Evolutionary conservation across 2,797 vertebrate genomes (phyloP).

Genomic region (Hephaestus fuliginosus): DNA sequence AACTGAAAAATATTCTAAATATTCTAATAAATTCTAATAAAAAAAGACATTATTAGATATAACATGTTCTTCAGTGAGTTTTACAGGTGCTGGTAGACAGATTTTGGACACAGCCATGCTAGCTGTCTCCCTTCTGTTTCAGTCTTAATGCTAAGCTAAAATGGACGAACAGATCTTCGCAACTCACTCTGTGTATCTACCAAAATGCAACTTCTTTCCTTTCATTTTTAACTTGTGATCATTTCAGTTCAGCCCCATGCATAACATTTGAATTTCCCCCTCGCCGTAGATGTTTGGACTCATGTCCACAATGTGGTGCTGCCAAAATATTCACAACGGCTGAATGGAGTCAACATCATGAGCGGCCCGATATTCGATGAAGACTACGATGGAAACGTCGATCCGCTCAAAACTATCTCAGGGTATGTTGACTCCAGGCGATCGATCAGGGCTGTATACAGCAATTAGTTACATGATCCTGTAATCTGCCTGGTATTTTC

Average conservation of each 20-base stretch:
- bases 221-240: not conserved
- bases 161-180: not conserved
- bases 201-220: not conserved
- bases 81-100: too few species aligned
- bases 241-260: not conserved
- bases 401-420: slow-evolving; percentile 73
- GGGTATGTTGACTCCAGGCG: slow-evolving; percentile 80
- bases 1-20: too few species aligned
- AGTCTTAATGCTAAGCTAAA: not conserved
- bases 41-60: too few species aligned
- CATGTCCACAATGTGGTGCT: slow-evolving; percentile 89
- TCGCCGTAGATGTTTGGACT: slow-evolving; percentile 89
- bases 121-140: not conserved
- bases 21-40: too few species aligned
- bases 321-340: slow-evolving; percentile 83
- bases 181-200: not conserved
- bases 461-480: not conserved
- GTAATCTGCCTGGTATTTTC: not conserved
- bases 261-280: not conserved
- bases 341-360: slow-evolving; percentile 92
- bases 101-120: not conserved
- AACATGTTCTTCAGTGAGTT: too few species aligned
- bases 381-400: slow-evolving; percentile 91
- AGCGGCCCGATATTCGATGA: slow-evolving; percentile 95
- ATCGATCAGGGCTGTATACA: not conserved